Evolutionary conservation across 2,113 vertebrate genomes (phyloP), one percentile per base, ranked within the genome.

Genomic region (Pachycephala philippinensis): DNA sequence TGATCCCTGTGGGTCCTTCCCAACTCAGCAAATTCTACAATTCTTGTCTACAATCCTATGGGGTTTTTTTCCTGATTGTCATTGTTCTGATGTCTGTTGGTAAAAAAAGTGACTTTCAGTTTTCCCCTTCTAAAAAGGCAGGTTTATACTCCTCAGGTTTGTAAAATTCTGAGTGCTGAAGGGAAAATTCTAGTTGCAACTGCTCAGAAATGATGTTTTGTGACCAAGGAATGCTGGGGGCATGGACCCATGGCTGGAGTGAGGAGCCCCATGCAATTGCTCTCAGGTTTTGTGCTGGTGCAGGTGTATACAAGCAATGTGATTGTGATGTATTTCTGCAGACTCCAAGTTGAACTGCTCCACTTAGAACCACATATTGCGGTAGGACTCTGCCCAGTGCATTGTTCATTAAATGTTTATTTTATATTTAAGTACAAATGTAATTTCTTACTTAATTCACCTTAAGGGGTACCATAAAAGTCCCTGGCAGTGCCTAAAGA

Each of bases 181-280:
- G 30, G 8, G 14, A 22, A 87, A 90, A 52, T 74, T 69, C 13
- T 56, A 20, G 14, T 20, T 77, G 27, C 30, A 72, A 33, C 15
- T 76, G 17, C 23, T 52, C 49, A 77, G 23, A 16, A 52, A 16
- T 18, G 11, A 31, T 47, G 18, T 78, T 22, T 24, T 74, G 9
- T 60, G 44, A 31, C 18, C 2, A 2, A 69, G 13, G 18, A 82
- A 60, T 42, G 9, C 33, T 24, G 30, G 12, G 10, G 16, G 2
- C 10, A 10, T 37, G 26, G 26, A 31, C 28, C 15, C 13, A 19
- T 1, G 0, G 20, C 13, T 7, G 7, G 39, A 19, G 19, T 72
- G 59, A 84, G 21, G 12, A 35, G 11, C 11, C 30, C 30, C 14
- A 22, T 31, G 26, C 24, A 53, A 31, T 47, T 75, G 13, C 26